Conservation (phyloP, 1,140 invertebrate genomes). For the Apis dorsata region DNA sequence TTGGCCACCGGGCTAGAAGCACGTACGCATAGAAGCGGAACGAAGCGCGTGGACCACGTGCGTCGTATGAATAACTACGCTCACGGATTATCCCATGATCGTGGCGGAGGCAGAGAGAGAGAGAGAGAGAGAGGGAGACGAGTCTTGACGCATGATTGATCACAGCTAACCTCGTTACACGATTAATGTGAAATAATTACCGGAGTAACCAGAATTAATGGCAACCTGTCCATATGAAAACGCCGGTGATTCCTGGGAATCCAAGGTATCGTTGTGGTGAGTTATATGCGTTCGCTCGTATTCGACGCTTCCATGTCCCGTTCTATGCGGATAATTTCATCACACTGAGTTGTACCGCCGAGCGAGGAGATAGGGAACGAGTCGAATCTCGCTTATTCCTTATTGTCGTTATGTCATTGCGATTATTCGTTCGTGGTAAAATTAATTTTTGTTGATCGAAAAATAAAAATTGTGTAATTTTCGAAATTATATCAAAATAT, state of each 20-base stretch:
- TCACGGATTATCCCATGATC: conserved; percentile 13
- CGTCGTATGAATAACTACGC: conserved; percentile 33
- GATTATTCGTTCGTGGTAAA: no score
- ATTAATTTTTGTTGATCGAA: no score
- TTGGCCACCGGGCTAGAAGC: background rate
- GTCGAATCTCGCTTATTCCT: no score
- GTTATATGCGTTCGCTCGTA: background rate
- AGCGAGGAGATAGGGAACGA: no score
- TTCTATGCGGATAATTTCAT: conserved; percentile 43
- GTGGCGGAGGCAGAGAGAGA: background rate
- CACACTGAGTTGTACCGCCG: background rate
- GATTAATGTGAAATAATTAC: conserved; percentile 66
- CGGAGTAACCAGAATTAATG: conserved; percentile 62
- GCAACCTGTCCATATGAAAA: conserved; percentile 44
- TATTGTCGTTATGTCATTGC: no score
- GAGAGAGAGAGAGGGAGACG: background rate
- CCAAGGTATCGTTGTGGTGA: conserved; percentile 7
- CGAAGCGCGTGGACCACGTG: background rate
- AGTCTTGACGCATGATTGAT: conserved; percentile 61
- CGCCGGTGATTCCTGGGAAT: conserved; percentile 44
- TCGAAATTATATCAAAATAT: no score
- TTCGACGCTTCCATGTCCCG: conserved; percentile 11
- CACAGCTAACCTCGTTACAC: conserved; percentile 29
- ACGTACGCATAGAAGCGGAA: conserved; percentile 14
- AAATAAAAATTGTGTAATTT: no score